Base-by-base conservation (phyloP, 2,888 invertebrate genomes). In the Eledona agricola region DNA sequence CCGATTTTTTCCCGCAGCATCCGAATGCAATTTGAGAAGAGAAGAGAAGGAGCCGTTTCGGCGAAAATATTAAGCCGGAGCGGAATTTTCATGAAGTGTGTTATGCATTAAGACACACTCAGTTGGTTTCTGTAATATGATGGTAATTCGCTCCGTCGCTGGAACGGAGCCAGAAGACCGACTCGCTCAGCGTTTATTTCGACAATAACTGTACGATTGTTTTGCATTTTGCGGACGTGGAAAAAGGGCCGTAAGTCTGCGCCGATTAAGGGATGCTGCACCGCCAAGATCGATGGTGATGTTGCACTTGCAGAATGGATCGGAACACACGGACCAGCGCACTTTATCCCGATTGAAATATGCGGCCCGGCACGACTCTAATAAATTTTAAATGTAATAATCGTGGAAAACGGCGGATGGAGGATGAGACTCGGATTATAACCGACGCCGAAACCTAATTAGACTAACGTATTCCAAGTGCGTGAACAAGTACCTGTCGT, bases 81-180 rank as follows among this genome's bases (percentile, higher is more conserved):
- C 46, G 56, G 57, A 58, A 60, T 60, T 65, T 58, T 59, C 62
- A 59, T 60, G 60, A 60, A 63, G 63, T 63, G 62, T 63, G 62
- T 63, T 64, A 57, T 61, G 53, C 63, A 64, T 66, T 66, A 65
- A 63, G 64, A 64, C 59, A 63, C 66, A 68, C 62, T 62, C 67
- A 65, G 67, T 58, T 65, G 65, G 64, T 58, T 65, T 63, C 61
- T 57, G 59, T 63, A 66, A 66, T 63, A 65, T 64, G 65, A 70
- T 68, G 65, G 67, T 68, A 69, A 70, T 69, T 66, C 66, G 62
- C 62, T 51, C 51, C 50, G 40, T 23, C 38, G 16, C 51, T 55
- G 55, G 55, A 50, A 40, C 15, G 5, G 16, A 29, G 55, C 55
- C 55, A 55, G 51, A 32, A n/a, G n/a, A n/a, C n/a, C 32, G 34